Base-by-base conservation (phyloP, 2,888 invertebrate species). In the Diarsia rubi region DNA sequence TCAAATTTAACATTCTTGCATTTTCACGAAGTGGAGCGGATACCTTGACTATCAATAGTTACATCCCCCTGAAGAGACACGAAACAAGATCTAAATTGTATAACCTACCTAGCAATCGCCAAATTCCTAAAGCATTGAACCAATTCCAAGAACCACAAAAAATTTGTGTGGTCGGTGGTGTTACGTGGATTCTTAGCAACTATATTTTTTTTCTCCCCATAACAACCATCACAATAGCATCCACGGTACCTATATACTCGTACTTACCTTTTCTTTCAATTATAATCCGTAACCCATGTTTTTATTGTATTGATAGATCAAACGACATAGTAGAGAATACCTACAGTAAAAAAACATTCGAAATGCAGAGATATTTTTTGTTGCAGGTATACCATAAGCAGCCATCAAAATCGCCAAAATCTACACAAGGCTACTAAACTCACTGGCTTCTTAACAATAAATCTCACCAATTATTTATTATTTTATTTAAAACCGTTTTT, bases 321-420 rank as follows among this genome's bases (percentile, higher is more conserved):
- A n/a, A n/a, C n/a, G n/a, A n/a, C n/a, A n/a, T n/a, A n/a, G n/a
- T n/a, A n/a, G n/a, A n/a, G n/a, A n/a, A n/a, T n/a, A n/a, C n/a
- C n/a, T n/a, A n/a, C 44, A 60, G 16, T 21, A 73, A 60, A 75
- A 60, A 16, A 14, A 19, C 8, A 57, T 49, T 70, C 9, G 44
- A 59, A 59, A 70, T 24, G 12, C 2, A 62, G 1, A 6, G 12
- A 24, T 65, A 64, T 89, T 62, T 42, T 62, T 89, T 66, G 44
- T 81, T 77, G n/a, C 90, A 90, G 90, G 87, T 64, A 27, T 90
- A 69, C 89, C 90, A 6, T 91, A 84, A 21, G n/a, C 73, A 45
- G n/a, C 52, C 44, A 62, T 24, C 19, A 54, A 72, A 62, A 73
- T 37, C 45, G 0, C 47, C 54, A 62, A 47, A 44, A 21, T 27